Conservation (phyloP, 1,140 invertebrate genomes). For the Drosophila pseudoananassae region DNA sequence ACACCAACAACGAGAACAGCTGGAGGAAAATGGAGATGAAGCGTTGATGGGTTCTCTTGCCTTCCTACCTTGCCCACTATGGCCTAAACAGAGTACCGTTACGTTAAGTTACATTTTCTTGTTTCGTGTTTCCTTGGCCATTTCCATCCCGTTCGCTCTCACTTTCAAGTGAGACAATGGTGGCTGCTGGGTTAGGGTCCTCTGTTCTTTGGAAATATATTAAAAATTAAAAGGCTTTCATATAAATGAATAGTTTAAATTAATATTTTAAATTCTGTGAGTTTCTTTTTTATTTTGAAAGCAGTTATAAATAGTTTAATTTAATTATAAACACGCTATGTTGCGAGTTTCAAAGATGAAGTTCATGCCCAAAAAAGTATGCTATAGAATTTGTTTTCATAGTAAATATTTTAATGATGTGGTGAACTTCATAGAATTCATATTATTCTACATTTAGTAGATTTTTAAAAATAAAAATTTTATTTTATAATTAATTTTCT, state of each 20-base stretch:
- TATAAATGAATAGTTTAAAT: not conserved
- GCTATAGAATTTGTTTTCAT: not conserved
- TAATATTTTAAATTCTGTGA: not conserved
- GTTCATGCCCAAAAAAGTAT: not conserved
- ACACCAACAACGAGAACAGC: conserved; percentile 10
- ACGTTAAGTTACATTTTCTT: conserved; percentile 48
- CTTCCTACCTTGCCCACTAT: conserved; percentile 4
- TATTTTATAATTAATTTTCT: too few relatives aligned
- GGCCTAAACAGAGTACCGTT: conserved; percentile 4
- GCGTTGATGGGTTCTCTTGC: conserved; percentile 5
- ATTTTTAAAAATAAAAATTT: too few relatives aligned
- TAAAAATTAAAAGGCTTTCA: not conserved
- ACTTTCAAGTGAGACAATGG: conserved; percentile 6
- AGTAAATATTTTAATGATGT: too few relatives aligned
- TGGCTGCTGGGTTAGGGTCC: not conserved
- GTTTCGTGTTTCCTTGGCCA: conserved; percentile 31
- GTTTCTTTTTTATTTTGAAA: not conserved
- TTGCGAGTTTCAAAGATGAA: too few relatives aligned
- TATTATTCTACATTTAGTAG: too few relatives aligned
- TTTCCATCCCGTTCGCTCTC: conserved; percentile 45
- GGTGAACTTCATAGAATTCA: not conserved
- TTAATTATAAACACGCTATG: too few relatives aligned
- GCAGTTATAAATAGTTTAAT: too few relatives aligned
- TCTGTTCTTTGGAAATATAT: not conserved
- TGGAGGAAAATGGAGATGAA: not conserved